A percentile compares a stretch with the other conserved stretches of the same genome.
Conservation (phyloP, 2,113 vertebrate species). For the Anas platyrhynchos region DNA sequence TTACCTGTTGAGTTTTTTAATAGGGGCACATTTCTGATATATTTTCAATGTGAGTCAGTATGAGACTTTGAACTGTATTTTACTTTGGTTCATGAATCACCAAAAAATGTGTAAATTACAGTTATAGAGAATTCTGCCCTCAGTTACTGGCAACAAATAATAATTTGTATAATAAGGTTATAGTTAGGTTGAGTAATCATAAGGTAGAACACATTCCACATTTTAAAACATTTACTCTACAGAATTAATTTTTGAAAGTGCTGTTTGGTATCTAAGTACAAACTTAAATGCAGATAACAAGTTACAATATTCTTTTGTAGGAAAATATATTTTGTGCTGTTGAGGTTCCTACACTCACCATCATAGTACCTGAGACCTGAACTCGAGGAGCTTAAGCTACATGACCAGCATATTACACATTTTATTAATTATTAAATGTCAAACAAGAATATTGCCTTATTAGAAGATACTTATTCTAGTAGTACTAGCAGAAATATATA, state of each 20-base stretch:
- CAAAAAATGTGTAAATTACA: slow-evolving; percentile 12
- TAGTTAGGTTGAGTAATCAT: background rate
- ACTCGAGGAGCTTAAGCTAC: background rate
- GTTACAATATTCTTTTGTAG: background rate
- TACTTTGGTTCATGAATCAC: background rate
- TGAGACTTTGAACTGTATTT: background rate
- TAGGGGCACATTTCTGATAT: background rate
- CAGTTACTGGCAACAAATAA: background rate
- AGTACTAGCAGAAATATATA: background rate
- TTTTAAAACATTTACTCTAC: background rate
- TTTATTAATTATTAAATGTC: background rate
- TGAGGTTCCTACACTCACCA: background rate
- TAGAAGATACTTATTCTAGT: background rate
- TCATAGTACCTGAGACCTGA: background rate
- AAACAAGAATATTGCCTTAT: background rate
- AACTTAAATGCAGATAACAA: background rate
- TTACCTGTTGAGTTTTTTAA: background rate
- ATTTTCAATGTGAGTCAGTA: background rate
- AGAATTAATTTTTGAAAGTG: background rate
- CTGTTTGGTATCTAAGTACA: background rate
- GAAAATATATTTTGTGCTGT: background rate
- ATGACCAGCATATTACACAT: background rate
- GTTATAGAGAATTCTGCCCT: background rate
- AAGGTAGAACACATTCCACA: background rate
- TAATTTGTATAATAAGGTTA: background rate